Evolutionary conservation across 2,113 vertebrate genomes (phyloP).

Genomic region (Barbus barbus): DNA sequence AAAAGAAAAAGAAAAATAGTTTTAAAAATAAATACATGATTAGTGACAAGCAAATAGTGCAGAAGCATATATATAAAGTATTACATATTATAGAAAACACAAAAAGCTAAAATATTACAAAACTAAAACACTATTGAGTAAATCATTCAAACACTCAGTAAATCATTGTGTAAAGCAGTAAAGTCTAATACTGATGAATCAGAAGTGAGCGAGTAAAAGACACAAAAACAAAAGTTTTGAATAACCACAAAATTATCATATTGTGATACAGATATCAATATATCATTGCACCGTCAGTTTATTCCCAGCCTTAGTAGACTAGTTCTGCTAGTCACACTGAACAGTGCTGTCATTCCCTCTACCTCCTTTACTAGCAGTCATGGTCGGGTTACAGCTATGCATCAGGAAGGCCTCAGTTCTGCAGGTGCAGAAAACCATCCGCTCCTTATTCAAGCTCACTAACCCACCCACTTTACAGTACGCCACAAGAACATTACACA

Average conservation of each 20-base stretch:
- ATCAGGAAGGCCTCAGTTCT: background rate
- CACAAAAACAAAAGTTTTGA: background rate
- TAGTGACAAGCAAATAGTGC: too few relatives aligned
- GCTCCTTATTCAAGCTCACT: background rate
- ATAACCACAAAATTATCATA: background rate
- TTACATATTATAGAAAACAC: too few relatives aligned
- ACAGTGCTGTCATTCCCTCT: background rate
- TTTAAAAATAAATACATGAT: too few relatives aligned
- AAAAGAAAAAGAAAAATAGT: too few relatives aligned
- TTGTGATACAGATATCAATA: background rate
- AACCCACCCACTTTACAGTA: slow-evolving; percentile 23
- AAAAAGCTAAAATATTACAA: too few relatives aligned
- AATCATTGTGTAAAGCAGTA: background rate
- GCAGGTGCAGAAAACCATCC: slow-evolving; percentile 30
- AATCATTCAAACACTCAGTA: too few relatives aligned
- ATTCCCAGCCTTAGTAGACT: background rate
- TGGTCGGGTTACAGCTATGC: background rate
- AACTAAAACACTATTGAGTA: too few relatives aligned
- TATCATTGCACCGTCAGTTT: background rate
- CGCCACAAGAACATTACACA: slow-evolving; percentile 37
- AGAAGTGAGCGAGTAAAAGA: background rate
- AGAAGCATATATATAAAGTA: too few relatives aligned
- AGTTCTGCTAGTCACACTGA: background rate
- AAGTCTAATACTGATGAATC: background rate
- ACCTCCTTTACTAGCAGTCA: background rate